Conservation (phyloP, 1,140 invertebrate genomes). For the Dreissena polymorpha region DNA sequence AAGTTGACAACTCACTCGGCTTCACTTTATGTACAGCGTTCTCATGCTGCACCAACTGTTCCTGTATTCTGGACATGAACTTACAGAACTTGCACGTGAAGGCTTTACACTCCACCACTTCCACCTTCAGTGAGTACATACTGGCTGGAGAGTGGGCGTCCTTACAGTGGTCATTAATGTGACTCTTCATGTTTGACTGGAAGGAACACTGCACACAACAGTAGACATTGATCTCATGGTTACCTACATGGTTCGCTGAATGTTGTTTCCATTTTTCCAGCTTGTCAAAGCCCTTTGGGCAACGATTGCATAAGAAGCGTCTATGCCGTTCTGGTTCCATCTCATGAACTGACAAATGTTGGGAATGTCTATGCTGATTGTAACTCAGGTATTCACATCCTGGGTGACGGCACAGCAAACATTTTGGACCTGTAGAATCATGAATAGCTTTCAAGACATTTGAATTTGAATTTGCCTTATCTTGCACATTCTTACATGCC, state of each 20-base stretch:
- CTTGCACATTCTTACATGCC: too few species aligned
- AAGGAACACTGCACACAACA: conserved; percentile 38
- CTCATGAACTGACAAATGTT: conserved; percentile 42
- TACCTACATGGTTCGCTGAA: conserved; percentile 41
- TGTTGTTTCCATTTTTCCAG: conserved; percentile 23
- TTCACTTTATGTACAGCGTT: conserved; percentile 16
- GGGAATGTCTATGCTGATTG: conserved; percentile 22
- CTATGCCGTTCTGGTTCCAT: conserved; percentile 38
- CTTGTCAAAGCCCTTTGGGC: conserved; percentile 24
- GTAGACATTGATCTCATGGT: conserved; percentile 37
- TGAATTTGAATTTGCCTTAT: conserved; percentile 2
- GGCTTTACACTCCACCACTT: conserved; percentile 29
- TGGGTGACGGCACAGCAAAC: conserved; percentile 12
- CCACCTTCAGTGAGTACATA: conserved; percentile 23
- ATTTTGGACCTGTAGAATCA: conserved; percentile 17
- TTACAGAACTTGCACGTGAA: conserved; percentile 45
- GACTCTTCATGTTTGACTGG: conserved; percentile 37
- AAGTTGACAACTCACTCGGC: neutral
- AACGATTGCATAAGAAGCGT: conserved; percentile 41
- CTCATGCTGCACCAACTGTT: conserved; percentile 41
- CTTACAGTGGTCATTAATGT: conserved; percentile 46
- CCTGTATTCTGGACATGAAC: conserved; percentile 19
- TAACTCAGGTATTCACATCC: conserved; percentile 40
- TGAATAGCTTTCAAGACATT: neutral
- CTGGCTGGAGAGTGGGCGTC: conserved; percentile 29